phyloP scores from a whole-genome alignment of 2,113 vertebrate species.

The Anoura caudifer region DNA sequence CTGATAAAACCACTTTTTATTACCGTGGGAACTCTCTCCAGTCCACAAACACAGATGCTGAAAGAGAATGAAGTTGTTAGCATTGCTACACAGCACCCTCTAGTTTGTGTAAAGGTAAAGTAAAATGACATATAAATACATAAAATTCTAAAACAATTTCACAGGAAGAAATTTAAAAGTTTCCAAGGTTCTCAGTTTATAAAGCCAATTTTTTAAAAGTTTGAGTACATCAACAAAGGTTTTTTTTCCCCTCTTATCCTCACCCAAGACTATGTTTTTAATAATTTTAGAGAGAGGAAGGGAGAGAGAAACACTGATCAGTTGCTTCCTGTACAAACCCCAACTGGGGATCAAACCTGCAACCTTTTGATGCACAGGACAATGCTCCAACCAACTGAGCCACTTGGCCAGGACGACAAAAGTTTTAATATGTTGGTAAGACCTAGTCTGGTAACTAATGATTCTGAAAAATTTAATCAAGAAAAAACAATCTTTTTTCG shows the following conservation, averaged over 20 bases:
- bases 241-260: background rate
- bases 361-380: no score
- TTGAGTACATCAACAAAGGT: background rate
- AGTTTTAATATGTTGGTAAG: background rate
- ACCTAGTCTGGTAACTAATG: background rate
- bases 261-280: no score
- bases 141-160: background rate
- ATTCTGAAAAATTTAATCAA: background rate
- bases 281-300: no score
- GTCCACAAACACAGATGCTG: background rate
- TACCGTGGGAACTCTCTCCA: background rate
- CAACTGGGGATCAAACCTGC: no score
- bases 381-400: no score
- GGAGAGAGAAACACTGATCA: no score
- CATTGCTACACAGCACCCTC: background rate
- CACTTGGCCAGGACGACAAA: background rate
- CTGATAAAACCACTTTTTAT: background rate
- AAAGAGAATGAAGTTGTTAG: background rate
- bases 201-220: background rate
- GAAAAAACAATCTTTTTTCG: background rate
- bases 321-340: no score
- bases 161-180: background rate
- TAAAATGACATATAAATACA: background rate
- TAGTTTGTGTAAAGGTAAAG: background rate
- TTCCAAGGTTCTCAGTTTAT: constrained; percentile 9